These are phyloP conservation scores for Caenorhabditis sulstoni DNA, from an alignment of 2,888 invertebrate genomes.

Conservation along the genomic window DNA sequence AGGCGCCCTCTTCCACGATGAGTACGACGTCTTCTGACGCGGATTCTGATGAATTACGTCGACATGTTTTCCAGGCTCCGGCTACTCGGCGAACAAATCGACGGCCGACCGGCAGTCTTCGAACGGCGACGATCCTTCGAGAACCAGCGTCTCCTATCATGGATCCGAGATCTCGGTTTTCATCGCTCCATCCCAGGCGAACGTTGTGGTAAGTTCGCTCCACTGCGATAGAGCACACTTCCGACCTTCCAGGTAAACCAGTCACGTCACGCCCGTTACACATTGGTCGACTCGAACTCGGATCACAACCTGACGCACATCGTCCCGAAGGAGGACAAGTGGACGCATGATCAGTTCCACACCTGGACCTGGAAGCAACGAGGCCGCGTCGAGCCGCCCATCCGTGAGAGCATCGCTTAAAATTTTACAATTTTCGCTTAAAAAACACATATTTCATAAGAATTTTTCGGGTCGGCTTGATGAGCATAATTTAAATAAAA, in stretches of 20 bases:
- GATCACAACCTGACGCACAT: conserved; percentile 68
- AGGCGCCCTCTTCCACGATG: conserved; percentile 50
- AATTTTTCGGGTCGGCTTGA: conserved; percentile 24
- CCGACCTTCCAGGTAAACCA: conserved; percentile 43
- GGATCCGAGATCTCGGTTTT: conserved; percentile 79
- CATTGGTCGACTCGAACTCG: conserved; percentile 67
- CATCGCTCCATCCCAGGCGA: conserved; percentile 71
- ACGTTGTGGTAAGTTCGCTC: conserved; percentile 47
- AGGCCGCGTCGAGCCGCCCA: conserved; percentile 29
- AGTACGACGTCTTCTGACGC: conserved; percentile 23
- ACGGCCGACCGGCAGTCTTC: conserved; percentile 46
- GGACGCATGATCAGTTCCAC: conserved; percentile 53
- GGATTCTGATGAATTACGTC: background rate
- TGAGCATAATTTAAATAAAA: background rate
- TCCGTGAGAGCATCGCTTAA: conserved; percentile 60
- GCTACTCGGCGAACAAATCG: conserved; percentile 70
- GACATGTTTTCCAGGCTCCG: conserved; percentile 67
- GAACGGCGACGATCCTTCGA: conserved; percentile 47
- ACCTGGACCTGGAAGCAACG: conserved; percentile 63
- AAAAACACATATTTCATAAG: conserved; percentile 18
- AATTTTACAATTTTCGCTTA: background rate
- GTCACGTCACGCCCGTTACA: conserved; percentile 51
- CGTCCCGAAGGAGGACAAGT: conserved; percentile 51
- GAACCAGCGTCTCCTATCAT: conserved; percentile 74
- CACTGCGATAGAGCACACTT: no score